Evolutionary conservation across 1,140 invertebrate genomes (phyloP).

Genomic region (Bursaphelenchus mucronatus): DNA sequence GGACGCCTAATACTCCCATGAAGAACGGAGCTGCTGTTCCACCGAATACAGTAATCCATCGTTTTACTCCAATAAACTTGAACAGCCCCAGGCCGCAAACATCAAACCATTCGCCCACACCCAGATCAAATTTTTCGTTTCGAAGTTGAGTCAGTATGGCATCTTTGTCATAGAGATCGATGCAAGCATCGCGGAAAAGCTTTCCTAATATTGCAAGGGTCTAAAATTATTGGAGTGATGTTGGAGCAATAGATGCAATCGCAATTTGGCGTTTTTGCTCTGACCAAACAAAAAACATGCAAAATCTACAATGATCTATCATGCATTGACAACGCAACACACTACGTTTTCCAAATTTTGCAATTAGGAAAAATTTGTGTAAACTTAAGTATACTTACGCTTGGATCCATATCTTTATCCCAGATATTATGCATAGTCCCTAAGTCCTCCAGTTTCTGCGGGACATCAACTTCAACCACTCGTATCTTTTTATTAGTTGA

Average conservation of each 20-base stretch:
- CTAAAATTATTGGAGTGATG: conserved; percentile 1
- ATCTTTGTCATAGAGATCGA: too few relatives aligned
- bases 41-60: conserved; percentile 12
- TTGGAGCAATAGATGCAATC: conserved; percentile 1
- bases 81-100: conserved; percentile 25
- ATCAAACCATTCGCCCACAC: conserved; percentile 32
- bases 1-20: background rate
- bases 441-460: conserved; percentile 2
- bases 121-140: conserved; percentile 37
- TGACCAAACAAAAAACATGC: too few relatives aligned
- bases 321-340: background rate
- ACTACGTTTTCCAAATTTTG: background rate
- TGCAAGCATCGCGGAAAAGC: background rate
- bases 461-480: background rate
- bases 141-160: conserved; percentile 3
- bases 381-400: background rate
- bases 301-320: too few relatives aligned
- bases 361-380: background rate
- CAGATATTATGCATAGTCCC: background rate
- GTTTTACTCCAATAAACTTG: conserved; percentile 21
- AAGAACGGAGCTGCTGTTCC: background rate
- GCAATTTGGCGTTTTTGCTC: too few relatives aligned
- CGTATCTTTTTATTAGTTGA: conserved; percentile 20
- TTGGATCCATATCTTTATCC: background rate
- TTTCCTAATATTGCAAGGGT: background rate